Evolutionary conservation across 2,797 vertebrate species (phyloP), one percentile per base, ranked within the genome.

Genomic region (Poecile montanus): DNA sequence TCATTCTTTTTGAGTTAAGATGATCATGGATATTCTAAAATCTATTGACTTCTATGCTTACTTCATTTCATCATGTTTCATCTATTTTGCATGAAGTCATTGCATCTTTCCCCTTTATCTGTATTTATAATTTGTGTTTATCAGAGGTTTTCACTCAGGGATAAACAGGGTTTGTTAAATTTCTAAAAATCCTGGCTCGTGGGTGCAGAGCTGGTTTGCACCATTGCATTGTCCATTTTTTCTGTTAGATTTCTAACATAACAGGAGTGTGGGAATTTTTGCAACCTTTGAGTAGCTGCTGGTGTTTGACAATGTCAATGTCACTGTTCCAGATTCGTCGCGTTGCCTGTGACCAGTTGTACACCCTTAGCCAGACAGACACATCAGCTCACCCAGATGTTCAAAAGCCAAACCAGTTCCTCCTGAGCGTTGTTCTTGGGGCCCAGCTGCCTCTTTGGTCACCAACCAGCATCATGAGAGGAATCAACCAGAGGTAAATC

Each of bases 381-480:
- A 99, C 99, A 0, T 99, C 99, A 1, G 96, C 98, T 72, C 99
- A 99, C 89, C 98, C 98, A 10, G 99, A 99, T 23, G 98, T 99
- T 10, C 99, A 99, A 88, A 99, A 99, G 89, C 98, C 99, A 94
- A 99, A 99, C 96, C 98, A 99, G 72, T 99, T 99, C 97, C 98
- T 99, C 47, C 97, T 99, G 13, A 98, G 98, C 0, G 99, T 99
- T 77, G 95, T 99, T 83, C 98, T 99, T 30, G 98, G 99, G 2
- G 99, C 99, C n/a, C 99, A 99, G 97, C 98, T 99, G 92, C 99
- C 99, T 2, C 98, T 99, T 40, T 99, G 99, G 99, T 99, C 99
- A 91, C 99, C 99, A 21, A 99, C 99, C 23, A 99, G 99, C 77
- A 98, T 99, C 82, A 99, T 99, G 99, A 99, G 99, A 96, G 99